Base-by-base conservation (phyloP, 2,113 vertebrate species). In the Fukomys damarensis region DNA sequence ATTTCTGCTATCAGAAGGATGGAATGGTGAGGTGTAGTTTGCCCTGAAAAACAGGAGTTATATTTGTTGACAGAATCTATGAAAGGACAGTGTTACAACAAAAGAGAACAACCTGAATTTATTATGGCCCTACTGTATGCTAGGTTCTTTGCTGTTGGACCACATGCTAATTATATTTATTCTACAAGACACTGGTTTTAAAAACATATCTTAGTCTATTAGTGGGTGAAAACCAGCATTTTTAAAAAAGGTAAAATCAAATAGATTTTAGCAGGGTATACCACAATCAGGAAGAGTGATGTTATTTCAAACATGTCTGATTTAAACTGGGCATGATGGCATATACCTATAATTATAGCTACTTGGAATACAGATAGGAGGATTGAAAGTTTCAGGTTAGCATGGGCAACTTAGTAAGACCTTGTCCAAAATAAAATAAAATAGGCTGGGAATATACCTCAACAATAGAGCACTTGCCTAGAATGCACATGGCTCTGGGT, bases 191-290 rank as follows among this genome's bases (percentile, higher is more conserved):
- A 56, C 16, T 86, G 72, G 61, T 68, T 68, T 70, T 38, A 16
- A 77, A 92, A 89, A 76, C 11, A 46, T 68, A 65, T 85, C 87
- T 79, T 52, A 95, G 65, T n/a, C 12, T 22, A 9, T 68, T 96
- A 35, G 28, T 86, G 16, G 41, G 65, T 82, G 43, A n/a, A 35
- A 70, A 2, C 2, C 49, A 76, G 38, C 80, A 14, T 79, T 86
- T 86, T 86, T 86, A 22, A 3, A 65, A 63, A 56, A 86, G 77
- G 9, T 30, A 7, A 17, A 89, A 58, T 61, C 41, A 93, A 81
- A 76, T 59, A 89, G 28, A n/a, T 88, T 24, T 9, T 74, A 72
- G 56, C 30, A 43, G 58, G 56, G 30, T 95, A 30, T 91, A 54
- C 65, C 16, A 84, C 32, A 65, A 14, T 85, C 49, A 63, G 9